Base-by-base conservation (phyloP, 2,888 invertebrate genomes). In the Caenorhabditis imperialis region DNA sequence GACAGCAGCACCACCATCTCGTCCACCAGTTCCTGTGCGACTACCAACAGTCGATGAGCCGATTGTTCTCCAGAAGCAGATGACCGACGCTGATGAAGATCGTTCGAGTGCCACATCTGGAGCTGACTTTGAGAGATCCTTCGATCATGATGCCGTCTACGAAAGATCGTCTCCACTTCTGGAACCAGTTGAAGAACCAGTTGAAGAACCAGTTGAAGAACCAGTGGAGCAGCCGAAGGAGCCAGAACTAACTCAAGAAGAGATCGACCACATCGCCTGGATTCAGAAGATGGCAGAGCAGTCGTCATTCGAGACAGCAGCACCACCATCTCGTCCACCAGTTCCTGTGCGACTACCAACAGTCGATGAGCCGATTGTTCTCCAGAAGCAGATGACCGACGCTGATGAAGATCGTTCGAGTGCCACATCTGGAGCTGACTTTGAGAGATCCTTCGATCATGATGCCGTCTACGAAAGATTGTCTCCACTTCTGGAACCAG, bases 241-340 rank as follows among this genome's bases (percentile, higher is more conserved):
- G 22, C 48, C 38, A 1, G 44, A 54, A 22, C 38, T 72, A 37
- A 69, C 69, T 16, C 62, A 57, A 55, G 74, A 57, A n/a, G 78
- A 78, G 30, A 51, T 78, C 7, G 78, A 74, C 30, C 78, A 78
- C 14, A 80, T 78, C 38, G 74, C 78, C 30, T 23, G 44, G 27
- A 75, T 81, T 25, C 61, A 75, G 45, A 33, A 61, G 27, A 58
- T 78, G 33, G 75, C 78, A 7, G 51, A 51, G 16, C 51, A 50
- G 10, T 58, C 61, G 27, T 58, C 60, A 1, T 58, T 54, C 35
- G 45, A 47, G 10, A 38, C 57, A 50, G 30, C 22, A 23, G 42
- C 35, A 8, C 16, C 42, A 23, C 37, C 44, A 62, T 25, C 6
- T n/a, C 16, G 37, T n/a, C 61, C 50, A 18, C 37, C 30, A 33